phyloP scores from a whole-genome alignment of 2,888 invertebrate species.

The Pristionchus japonicus region DNA sequence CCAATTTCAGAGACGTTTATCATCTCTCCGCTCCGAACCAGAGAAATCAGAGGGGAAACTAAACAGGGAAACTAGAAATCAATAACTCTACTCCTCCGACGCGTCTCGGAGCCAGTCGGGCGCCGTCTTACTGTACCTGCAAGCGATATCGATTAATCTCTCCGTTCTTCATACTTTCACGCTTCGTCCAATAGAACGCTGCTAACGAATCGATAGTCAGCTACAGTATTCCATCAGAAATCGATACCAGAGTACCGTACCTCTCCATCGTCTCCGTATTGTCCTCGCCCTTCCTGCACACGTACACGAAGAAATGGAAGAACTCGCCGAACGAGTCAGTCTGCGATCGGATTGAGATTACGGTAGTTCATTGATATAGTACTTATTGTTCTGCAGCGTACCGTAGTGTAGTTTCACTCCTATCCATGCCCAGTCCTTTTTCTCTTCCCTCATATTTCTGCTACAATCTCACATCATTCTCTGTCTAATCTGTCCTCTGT shows the following conservation, averaged over 20 bases:
- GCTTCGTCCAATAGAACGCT: background rate
- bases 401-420: too few relatives aligned
- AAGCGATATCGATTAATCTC: background rate
- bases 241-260: background rate
- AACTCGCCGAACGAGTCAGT: constrained; percentile 61
- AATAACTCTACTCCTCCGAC: background rate
- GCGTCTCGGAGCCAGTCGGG: constrained; percentile 41
- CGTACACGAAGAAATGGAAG: constrained; percentile 68
- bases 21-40: too few relatives aligned
- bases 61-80: too few relatives aligned
- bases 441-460: background rate
- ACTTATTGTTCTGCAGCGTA: too few relatives aligned
- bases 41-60: too few relatives aligned
- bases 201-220: background rate
- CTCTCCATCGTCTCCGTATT: background rate
- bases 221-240: background rate
- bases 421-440: background rate
- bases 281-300: constrained; percentile 55
- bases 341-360: background rate
- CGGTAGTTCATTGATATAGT: background rate
- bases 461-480: background rate
- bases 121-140: constrained; percentile 23
- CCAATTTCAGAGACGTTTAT: too few relatives aligned
- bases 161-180: background rate
- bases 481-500: background rate